Evolutionary conservation across 2,888 invertebrate species (phyloP).

Genomic region (Azorinus chamasolen): DNA sequence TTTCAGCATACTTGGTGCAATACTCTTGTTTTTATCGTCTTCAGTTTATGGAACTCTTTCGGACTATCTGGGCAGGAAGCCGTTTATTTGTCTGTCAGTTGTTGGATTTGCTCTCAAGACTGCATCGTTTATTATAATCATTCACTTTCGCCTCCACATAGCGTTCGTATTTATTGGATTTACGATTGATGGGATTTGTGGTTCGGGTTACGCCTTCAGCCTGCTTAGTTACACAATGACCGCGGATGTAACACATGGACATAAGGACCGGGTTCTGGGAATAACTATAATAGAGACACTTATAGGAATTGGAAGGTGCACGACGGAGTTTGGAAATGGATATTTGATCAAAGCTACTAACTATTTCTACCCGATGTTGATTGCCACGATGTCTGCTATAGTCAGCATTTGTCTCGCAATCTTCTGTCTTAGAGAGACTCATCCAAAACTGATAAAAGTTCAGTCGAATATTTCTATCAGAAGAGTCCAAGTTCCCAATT

Average conservation of each 20-base stretch:
- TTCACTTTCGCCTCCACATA: no score
- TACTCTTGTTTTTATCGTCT: conserved; percentile 18
- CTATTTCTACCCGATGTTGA: no score
- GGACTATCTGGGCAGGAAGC: conserved; percentile 3
- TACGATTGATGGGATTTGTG: background rate
- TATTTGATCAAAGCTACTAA: no score
- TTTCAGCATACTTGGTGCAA: no score
- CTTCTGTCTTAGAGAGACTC: no score
- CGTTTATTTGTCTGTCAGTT: background rate
- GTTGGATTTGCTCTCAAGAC: conserved; percentile 3
- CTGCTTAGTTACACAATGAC: conserved; percentile 7
- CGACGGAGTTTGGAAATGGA: background rate
- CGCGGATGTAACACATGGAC: conserved; percentile 28
- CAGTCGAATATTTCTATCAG: no score
- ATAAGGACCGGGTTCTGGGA: conserved; percentile 17
- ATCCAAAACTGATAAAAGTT: no score
- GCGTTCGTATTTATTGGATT: no score
- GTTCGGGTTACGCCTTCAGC: conserved; percentile 23
- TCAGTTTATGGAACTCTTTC: conserved; percentile 34
- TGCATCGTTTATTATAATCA: no score
- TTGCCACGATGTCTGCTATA: no score
- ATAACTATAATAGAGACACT: conserved; percentile 28
- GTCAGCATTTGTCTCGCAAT: no score
- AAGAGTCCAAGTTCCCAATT: no score
- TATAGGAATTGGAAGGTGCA: conserved; percentile 20